Base-by-base conservation (phyloP, 1,140 invertebrate genomes). In the Drosophila lowei region DNA sequence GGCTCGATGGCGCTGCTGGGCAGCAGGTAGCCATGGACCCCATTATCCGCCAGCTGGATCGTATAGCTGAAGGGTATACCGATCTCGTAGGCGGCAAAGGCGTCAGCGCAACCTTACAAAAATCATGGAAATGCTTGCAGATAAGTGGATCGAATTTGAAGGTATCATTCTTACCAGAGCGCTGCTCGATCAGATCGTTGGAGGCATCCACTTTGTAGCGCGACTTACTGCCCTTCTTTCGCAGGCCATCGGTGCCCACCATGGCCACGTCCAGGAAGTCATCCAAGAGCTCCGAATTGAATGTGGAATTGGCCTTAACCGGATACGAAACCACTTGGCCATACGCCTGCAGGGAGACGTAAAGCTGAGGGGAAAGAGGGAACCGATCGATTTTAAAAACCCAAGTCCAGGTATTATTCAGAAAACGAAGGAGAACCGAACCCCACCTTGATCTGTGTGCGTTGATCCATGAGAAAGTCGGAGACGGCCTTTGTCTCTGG, bases 331-430 rank as follows among this genome's bases (percentile, higher is more conserved):
- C 93, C 41, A 95, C 92, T 90, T 97, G 96, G 0, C 95, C 94
- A 89, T 96, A 97, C 11, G 96, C 95, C 81, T 98, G 97, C 64
- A 97, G 93, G 0, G 94, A 94, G 23, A 97, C 91, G 81, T 95
- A 98, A 72, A 90, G 93, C 92, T 91, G 89, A 93, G 84, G 0
- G 84, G 16, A n/a, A 41, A 1, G 94, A 30, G 6, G 8, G 0
- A 28, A 28, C 1, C 28, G 28, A 28, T 18, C 18, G 18, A 18
- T 18, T 18, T 1, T 18, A 18, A 18, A 1, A 28, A 7, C 28
- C 28, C 7, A 2, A 28, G 2, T 28, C 7, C 28, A 28, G 25
- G 25, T 6, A 25, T 0, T 25, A 6, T 25, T 18, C 18, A 25
- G 6, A 6, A 6, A 6, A 25, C 5, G 25, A 30, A 30, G 7